Base-by-base conservation (phyloP, 2,113 vertebrate genomes). In the Pseudopodoces humilis region DNA sequence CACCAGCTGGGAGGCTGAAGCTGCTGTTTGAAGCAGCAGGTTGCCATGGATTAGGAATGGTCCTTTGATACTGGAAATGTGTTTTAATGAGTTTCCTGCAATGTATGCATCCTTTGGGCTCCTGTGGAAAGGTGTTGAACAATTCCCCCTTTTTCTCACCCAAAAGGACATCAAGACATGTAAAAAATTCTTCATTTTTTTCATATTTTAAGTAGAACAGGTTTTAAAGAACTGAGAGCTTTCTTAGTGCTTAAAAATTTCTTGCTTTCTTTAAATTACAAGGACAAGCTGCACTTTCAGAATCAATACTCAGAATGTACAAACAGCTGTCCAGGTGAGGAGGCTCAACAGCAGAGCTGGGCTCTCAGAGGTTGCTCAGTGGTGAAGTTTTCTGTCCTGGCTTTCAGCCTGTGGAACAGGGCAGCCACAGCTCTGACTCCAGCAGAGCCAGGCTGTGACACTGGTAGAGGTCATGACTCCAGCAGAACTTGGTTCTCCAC, bases 41-140 rank as follows among this genome's bases (percentile, higher is more conserved):
- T 70, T 83, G 39, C 70, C 56, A 62, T 13, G 14, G 63, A 83
- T 95, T 89, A 88, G 62, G 58, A 81, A 65, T 3, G 3, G n/a
- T 67, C 64, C 86, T 94, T 89, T 88, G 83, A 90, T 91, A 89
- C 30, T 53, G 21, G 79, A 92, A 94, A 75, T 39, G 53, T 4
- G 4, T 64, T 91, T 90, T 88, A 95, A 94, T 87, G 88, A 89
- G 79, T 52, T 90, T 68, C 67, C 81, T 13, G 14, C 56, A 43
- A 49, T 49, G 56, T 13, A 50, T 25, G 35, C 17, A 44, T 64
- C 31, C 72, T 65, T 49, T n/a, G 28, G 33, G 50, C 20, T 56
- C 27, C 69, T 6, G 7, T 22, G 53, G 30, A 90, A 74, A 47
- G 64, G n/a, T 50, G 65, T 80, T 21, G 11, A 37, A 39, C 53